phyloP scores from a whole-genome alignment of 2,113 vertebrate genomes.

The Camelus dromedarius region DNA sequence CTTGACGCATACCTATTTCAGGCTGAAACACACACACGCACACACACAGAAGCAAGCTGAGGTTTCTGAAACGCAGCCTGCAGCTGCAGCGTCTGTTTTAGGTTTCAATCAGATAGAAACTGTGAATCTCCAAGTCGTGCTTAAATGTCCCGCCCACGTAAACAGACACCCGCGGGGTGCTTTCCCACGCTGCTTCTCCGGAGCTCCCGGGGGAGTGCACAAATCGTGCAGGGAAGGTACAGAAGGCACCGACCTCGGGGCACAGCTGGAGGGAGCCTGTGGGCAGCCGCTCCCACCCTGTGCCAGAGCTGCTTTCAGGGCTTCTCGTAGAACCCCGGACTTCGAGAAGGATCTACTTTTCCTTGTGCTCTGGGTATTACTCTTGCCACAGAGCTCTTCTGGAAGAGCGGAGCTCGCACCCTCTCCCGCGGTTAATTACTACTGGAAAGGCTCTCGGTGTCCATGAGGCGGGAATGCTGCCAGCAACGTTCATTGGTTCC shows the following conservation, averaged over 20 bases:
- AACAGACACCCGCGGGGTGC: not conserved
- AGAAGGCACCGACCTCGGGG: rapidly evolving
- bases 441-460: not conserved
- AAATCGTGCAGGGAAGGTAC: rapidly evolving
- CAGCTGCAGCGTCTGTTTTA: not conserved
- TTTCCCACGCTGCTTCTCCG: not conserved
- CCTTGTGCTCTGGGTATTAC: not conserved
- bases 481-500: not conserved
- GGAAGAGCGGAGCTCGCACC: not conserved
- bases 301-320: not conserved
- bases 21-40: not conserved
- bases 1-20: not conserved
- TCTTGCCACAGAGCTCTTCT: not conserved
- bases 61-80: not conserved
- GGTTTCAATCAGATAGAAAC: constrained; percentile 39
- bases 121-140: constrained; percentile 44
- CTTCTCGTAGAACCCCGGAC: not conserved
- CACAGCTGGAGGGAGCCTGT: not conserved
- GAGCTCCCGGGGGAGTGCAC: not conserved
- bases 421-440: not conserved
- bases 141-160: constrained; percentile 26
- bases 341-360: not conserved
- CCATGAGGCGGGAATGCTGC: too few species aligned
- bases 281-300: not conserved
- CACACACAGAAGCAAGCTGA: too few species aligned